Base-by-base conservation (phyloP, 2,797 vertebrate genomes). In the Lepilemur septentrionalis region DNA sequence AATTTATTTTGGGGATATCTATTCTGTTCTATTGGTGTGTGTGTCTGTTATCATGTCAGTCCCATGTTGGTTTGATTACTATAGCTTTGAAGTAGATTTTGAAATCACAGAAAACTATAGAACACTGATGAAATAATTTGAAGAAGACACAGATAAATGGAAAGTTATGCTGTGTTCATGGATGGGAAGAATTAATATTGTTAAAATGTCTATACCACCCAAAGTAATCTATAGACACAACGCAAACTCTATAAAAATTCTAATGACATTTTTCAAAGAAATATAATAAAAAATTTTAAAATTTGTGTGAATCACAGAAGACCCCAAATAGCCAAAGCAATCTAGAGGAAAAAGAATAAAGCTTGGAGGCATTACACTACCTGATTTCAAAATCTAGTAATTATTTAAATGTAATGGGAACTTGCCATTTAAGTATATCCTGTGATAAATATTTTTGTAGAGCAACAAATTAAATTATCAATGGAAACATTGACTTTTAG, bases 391-490 rank as follows among this genome's bases (percentile, higher is more conserved):
- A 78, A 17, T 52, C 57, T 75, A 85, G 30, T 25, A 41, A 92
- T 79, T 92, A 59, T 46, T 96, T 72, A 69, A 89, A 82, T 89
- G 48, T 50, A 78, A 82, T 72, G 20, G 30, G 9, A 78, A 87
- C 41, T 67, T 80, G 12, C 38, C 57, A 57, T 83, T 83, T 94
- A 25, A 80, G 8, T n/a, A 82, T 28, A 89, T 61, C 6, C 28
- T n/a, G 13, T 17, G 17, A 57, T 61, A 70, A 78, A 78, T 79
- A 69, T 9, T 28, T 81, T 70, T 76, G 6, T 30, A 50, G 92
- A 91, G 46, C 20, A 81, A 86, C 41, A 55, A 88, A 86, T 89
- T 93, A 89, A 97, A 69, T n/a, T 85, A 15, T 50, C 46, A 61
- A 32, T 28, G 43, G 46, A 81, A 94, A 94, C 28, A 41, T 8